Conservation (phyloP, 1,140 invertebrate species). For the Zaprionus ornatus region DNA sequence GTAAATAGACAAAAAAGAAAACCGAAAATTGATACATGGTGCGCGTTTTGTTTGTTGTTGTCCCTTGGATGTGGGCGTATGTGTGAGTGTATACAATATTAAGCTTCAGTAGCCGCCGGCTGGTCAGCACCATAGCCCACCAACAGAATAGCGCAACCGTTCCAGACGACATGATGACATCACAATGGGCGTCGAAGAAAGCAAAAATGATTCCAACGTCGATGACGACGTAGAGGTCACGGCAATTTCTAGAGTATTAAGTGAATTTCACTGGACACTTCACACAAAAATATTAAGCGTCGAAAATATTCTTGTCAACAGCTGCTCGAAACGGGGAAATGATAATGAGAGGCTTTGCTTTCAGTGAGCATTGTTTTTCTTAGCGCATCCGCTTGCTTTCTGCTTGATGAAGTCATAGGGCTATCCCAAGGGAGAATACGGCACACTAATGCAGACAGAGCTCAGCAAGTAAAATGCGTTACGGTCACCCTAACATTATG, state of each 20-base stretch:
- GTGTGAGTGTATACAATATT: neutral
- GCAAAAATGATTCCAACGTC: slow-evolving; percentile 5
- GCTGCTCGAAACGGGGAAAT: neutral
- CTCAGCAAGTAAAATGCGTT: neutral
- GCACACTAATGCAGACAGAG: slow-evolving; percentile 1
- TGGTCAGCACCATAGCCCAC: slow-evolving; percentile 5
- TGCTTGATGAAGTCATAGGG: slow-evolving; percentile 55
- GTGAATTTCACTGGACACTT: slow-evolving; percentile 9
- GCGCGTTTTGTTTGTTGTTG: slow-evolving; percentile 9
- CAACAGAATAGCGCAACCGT: slow-evolving; percentile 18
- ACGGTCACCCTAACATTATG: slow-evolving; percentile 17
- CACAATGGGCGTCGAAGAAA: slow-evolving; percentile 21
- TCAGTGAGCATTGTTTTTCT: neutral
- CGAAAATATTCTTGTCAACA: slow-evolving; percentile 32
- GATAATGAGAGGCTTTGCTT: neutral
- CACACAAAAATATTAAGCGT: slow-evolving; percentile 14
- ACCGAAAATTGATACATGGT: slow-evolving; percentile 66
- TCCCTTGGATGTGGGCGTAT: neutral
- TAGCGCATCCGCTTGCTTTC: neutral
- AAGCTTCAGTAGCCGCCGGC: neutral
- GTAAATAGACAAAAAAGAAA: slow-evolving; percentile 48
- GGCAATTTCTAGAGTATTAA: slow-evolving; percentile 15
- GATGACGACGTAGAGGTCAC: slow-evolving; percentile 21
- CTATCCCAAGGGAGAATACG: slow-evolving; percentile 23
- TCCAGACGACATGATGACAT: slow-evolving; percentile 52